Evolutionary conservation across 1,140 invertebrate genomes (phyloP).

Genomic region (Hetaerina americana): DNA sequence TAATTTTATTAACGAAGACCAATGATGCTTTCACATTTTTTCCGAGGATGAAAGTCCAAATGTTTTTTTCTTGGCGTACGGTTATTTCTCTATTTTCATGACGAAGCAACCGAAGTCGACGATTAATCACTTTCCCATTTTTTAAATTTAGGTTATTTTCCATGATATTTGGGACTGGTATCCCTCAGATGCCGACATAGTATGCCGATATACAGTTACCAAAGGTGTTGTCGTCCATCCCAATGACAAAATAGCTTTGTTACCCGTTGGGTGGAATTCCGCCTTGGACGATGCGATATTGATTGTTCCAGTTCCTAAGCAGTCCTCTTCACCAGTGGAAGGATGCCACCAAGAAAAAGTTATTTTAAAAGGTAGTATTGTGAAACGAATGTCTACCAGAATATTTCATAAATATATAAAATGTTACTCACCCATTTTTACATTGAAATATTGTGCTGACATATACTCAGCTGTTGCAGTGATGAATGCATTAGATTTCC

Average conservation of each 20-base stretch:
- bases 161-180: constrained; percentile 16
- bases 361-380: constrained; percentile 12
- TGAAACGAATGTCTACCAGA: too few relatives aligned
- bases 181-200: constrained; percentile 17
- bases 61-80: too few relatives aligned
- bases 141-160: constrained; percentile 15
- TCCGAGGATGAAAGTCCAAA: too few relatives aligned
- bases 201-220: constrained; percentile 15
- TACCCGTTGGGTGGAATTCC: constrained; percentile 16
- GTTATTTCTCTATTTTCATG: too few relatives aligned
- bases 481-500: too few relatives aligned
- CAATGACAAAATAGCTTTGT: constrained; percentile 15
- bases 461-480: too few relatives aligned
- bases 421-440: too few relatives aligned
- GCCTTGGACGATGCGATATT: constrained; percentile 7
- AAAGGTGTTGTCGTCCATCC: constrained; percentile 7
- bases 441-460: too few relatives aligned
- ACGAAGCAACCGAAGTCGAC: background rate
- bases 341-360: constrained; percentile 3
- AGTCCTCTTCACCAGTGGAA: constrained; percentile 5
- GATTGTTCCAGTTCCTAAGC: constrained; percentile 5
- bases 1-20: too few relatives aligned
- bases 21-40: too few relatives aligned
- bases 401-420: too few relatives aligned
- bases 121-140: background rate